These are phyloP conservation scores for Hydrocynus forskahlii DNA, from an alignment of 2,797 vertebrate genomes.

Conservation along the genomic window DNA sequence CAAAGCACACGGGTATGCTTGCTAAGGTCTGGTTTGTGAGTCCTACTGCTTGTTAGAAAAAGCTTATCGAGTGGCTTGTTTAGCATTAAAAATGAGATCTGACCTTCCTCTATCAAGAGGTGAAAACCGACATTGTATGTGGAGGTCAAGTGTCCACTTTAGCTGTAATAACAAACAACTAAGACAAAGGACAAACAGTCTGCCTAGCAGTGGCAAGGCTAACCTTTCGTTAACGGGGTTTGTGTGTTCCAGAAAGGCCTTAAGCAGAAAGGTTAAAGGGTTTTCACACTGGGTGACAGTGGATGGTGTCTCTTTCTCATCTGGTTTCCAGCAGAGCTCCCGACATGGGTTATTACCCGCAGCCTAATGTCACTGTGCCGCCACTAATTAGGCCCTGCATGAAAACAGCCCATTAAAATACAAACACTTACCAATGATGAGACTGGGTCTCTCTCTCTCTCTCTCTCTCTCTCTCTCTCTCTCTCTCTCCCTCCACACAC, in stretches of 20 bases:
- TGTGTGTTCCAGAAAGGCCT: conserved; percentile 59
- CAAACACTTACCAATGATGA: conserved; percentile 65
- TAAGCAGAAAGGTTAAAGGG: conserved; percentile 57
- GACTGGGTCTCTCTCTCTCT: background rate
- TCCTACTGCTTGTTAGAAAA: background rate
- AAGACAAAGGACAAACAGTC: conserved; percentile 12
- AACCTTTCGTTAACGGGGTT: conserved; percentile 44
- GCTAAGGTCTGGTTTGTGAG: background rate
- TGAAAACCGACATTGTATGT: background rate
- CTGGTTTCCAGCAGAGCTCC: conserved; percentile 61
- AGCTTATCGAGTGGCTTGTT: background rate
- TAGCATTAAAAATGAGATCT: background rate
- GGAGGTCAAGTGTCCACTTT: conserved; percentile 22
- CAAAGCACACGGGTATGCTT: background rate
- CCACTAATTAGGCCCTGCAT: conserved; percentile 66
- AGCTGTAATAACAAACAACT: conserved; percentile 21
- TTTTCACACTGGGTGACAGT: conserved; percentile 54
- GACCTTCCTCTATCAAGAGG: background rate
- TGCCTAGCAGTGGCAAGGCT: background rate
- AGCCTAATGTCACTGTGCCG: conserved; percentile 64
- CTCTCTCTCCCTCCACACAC: background rate
- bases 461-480: background rate
- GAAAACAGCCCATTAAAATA: conserved; percentile 72
- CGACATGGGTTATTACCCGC: conserved; percentile 62
- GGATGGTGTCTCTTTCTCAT: conserved; percentile 57